Evolutionary conservation across 1,140 invertebrate species (phyloP).

Genomic region (Gryllus bimaculatus): DNA sequence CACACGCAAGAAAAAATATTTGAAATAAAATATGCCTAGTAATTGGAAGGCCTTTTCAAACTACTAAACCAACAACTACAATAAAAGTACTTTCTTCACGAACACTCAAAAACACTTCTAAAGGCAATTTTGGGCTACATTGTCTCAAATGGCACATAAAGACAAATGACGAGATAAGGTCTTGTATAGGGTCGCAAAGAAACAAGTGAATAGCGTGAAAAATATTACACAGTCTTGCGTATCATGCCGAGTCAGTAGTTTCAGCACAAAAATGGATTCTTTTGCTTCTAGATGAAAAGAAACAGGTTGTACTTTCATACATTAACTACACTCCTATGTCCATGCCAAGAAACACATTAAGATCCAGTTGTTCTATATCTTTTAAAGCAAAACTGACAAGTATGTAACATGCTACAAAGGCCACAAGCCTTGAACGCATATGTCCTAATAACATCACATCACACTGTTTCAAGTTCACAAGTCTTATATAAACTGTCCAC

Average conservation of each 20-base stretch:
- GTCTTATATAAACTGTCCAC: no score
- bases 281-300: not conserved
- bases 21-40: not conserved
- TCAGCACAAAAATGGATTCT: not conserved
- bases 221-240: not conserved
- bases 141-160: no score
- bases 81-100: not conserved
- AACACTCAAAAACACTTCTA: no score
- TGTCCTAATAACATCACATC: not conserved
- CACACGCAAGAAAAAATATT: no score
- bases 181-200: not conserved
- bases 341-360: not conserved
- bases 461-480: no score
- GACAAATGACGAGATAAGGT: not conserved
- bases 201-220: not conserved
- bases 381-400: not conserved
- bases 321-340: not conserved
- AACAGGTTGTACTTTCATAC: not conserved
- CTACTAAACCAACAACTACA: not conserved
- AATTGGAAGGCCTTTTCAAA: not conserved
- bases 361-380: not conserved
- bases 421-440: not conserved
- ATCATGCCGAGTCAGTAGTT: not conserved
- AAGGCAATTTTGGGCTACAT: no score
- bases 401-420: not conserved